Conservation (phyloP, 2,113 vertebrate genomes). For the Malurus melanocephalus region DNA sequence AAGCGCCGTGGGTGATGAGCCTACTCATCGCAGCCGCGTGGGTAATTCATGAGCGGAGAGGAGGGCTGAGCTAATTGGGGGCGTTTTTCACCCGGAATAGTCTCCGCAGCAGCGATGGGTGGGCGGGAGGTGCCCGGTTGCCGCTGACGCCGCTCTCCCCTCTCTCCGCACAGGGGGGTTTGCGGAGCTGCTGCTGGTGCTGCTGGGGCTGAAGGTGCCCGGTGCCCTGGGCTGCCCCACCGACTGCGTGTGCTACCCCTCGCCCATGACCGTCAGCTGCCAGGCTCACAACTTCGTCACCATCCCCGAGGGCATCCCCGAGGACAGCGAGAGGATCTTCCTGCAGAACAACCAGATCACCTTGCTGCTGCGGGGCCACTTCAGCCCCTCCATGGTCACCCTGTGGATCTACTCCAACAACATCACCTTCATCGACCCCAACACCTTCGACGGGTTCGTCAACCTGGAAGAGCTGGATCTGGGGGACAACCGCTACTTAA, state of each 20-base stretch:
- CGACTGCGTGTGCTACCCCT: conserved; percentile 93
- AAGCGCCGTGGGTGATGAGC: background rate
- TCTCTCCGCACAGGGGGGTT: conserved; percentile 78
- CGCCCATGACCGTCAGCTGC: conserved; percentile 96
- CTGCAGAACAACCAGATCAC: conserved; percentile 96
- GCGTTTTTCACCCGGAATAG: background rate
- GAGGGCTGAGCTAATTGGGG: conserved; percentile 16
- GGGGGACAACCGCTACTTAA: conserved; percentile 90
- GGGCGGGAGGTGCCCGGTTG: background rate
- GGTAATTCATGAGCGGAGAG: conserved; percentile 6
- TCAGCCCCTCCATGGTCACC: conserved; percentile 90
- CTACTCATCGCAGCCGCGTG: background rate
- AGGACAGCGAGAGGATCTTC: conserved; percentile 92
- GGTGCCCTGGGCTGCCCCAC: conserved; percentile 81
- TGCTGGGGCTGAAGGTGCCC: conserved; percentile 83
- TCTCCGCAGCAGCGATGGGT: background rate
- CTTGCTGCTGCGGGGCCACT: conserved; percentile 87
- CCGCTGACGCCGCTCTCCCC: conserved; percentile 55
- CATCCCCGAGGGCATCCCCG: conserved; percentile 91
- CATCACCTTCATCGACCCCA: conserved; percentile 92
- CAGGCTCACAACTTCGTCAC: conserved; percentile 92
- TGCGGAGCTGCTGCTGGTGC: conserved; percentile 86
- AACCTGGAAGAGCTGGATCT: conserved; percentile 96
- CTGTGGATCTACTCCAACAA: conserved; percentile 98
- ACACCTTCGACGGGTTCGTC: conserved; percentile 88